Conservation (phyloP, 2,888 invertebrate species). For the Metallyticus violacea region DNA sequence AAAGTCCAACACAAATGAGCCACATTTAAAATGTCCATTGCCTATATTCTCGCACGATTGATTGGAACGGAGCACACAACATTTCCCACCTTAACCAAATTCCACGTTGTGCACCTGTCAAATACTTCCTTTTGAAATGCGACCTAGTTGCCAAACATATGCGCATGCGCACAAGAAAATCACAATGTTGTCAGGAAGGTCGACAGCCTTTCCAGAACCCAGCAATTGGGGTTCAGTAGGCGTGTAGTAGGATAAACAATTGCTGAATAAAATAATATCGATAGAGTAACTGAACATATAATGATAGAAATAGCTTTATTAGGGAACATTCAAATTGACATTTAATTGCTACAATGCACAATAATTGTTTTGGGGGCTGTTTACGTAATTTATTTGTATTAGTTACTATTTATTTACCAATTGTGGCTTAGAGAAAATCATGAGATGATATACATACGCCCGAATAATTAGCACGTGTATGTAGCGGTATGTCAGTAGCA, state of each 20-base stretch:
- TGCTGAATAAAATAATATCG: background rate
- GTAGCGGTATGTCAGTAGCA: too few species aligned
- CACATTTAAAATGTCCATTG: background rate
- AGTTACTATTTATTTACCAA: too few species aligned
- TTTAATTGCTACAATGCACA: too few species aligned
- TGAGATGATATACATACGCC: too few species aligned
- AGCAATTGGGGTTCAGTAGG: background rate
- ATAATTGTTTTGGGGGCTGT: too few species aligned
- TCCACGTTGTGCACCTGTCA: conserved; percentile 33
- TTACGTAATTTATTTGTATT: too few species aligned
- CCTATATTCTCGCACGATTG: background rate
- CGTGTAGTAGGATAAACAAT: background rate
- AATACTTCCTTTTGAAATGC: conserved; percentile 32
- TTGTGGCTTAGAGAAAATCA: too few species aligned
- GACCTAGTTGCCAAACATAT: conserved; percentile 28
- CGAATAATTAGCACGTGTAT: too few species aligned
- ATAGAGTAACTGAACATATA: background rate
- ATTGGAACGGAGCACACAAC: background rate
- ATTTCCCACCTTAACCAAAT: conserved; percentile 20
- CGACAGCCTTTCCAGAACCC: conserved; percentile 18
- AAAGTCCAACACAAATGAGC: background rate
- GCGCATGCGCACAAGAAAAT: conserved; percentile 30
- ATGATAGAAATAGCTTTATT: background rate
- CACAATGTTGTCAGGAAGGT: conserved; percentile 19
- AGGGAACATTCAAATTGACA: too few species aligned